Percentiles rank a stretch among this genome's conserved stretches.
Conservation (phyloP, 2,797 vertebrate species). For the Scolopax bukidnonensis region DNA sequence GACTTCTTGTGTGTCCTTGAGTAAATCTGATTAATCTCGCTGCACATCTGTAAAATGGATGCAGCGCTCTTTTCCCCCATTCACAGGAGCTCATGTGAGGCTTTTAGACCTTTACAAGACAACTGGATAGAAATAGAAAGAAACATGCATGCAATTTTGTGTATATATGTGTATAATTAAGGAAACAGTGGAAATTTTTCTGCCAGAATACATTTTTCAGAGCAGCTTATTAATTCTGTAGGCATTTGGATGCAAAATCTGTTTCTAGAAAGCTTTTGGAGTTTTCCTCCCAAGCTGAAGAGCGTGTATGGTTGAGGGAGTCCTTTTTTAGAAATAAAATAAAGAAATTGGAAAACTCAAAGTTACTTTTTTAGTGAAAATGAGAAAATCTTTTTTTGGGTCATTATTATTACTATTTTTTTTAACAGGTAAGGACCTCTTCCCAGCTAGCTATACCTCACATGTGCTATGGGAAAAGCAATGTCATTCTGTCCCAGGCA, state of each 20-base stretch:
- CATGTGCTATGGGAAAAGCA: neutral
- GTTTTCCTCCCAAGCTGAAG: neutral
- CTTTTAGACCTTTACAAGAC: neutral
- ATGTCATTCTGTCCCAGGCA: neutral
- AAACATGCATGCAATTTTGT: neutral
- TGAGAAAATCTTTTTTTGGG: neutral
- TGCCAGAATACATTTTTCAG: neutral
- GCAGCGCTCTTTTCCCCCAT: neutral
- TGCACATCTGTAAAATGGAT: conserved; percentile 43
- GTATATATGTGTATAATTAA: neutral
- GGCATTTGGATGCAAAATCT: neutral
- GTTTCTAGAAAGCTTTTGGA: neutral
- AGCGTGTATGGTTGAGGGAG: neutral
- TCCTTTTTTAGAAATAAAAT: neutral
- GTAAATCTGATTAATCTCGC: conserved; percentile 20
- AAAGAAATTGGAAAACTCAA: neutral
- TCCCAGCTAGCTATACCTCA: neutral
- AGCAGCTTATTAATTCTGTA: neutral
- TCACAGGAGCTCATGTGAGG: neutral
- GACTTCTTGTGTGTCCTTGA: conserved; percentile 44
- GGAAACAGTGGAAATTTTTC: neutral
- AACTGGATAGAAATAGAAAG: neutral
- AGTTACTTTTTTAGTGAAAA: neutral
- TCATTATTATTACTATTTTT: neutral
- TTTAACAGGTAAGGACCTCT: neutral